These are phyloP conservation scores for Channa maculata DNA, from an alignment of 2,113 vertebrate genomes.

Conservation along the genomic window DNA sequence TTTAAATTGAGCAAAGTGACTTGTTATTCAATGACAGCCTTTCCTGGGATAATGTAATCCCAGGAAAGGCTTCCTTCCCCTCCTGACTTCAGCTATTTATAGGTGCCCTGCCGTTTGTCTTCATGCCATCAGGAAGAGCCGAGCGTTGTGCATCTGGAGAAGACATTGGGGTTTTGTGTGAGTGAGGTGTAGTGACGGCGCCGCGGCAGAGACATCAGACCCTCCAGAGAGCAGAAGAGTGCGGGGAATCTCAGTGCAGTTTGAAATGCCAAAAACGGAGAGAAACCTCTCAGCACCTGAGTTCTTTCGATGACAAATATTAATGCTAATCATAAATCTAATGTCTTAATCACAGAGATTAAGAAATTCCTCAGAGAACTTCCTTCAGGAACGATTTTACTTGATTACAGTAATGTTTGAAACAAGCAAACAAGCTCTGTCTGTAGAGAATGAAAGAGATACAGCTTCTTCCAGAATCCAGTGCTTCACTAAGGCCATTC, in stretches of 20 bases:
- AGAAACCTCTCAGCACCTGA: background rate
- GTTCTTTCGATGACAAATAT: too few relatives aligned
- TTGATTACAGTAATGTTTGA: too few relatives aligned
- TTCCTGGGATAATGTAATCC: constrained; percentile 36
- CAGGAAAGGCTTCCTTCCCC: constrained; percentile 81
- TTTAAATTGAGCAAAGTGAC: background rate
- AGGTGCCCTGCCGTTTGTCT: constrained; percentile 63
- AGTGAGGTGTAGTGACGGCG: constrained; percentile 15
- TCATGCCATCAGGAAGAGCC: constrained; percentile 70
- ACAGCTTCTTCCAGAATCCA: too few relatives aligned
- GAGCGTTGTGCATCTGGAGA: constrained; percentile 73
- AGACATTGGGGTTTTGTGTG: constrained; percentile 54
- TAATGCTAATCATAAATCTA: background rate
- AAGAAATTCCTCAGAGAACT: too few relatives aligned
- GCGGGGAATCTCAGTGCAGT: too few relatives aligned
- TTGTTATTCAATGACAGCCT: constrained; percentile 48
- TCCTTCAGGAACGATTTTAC: too few relatives aligned
- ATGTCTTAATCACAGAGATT: background rate
- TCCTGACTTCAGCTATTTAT: constrained; percentile 75
- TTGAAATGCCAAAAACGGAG: constrained; percentile 11
- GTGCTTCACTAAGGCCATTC: too few relatives aligned
- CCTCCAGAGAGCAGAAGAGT: constrained; percentile 15
- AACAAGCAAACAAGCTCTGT: too few relatives aligned
- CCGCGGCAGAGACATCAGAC: constrained; percentile 45
- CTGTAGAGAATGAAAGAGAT: too few relatives aligned